Conservation (phyloP, 2,888 invertebrate species). For the Elgonia sp. region DNA sequence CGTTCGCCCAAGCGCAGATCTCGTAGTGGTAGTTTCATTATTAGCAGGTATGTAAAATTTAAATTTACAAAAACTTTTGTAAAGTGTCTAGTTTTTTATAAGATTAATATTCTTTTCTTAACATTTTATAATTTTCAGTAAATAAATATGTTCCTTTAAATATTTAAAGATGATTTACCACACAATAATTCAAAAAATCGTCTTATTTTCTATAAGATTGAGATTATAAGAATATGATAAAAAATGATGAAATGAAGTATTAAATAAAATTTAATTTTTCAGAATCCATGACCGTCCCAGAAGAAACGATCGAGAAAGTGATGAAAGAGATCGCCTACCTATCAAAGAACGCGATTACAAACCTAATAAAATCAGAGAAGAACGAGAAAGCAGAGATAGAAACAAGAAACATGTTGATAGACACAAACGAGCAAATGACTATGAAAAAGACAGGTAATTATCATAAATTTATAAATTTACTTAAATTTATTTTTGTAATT, state of each 20-base stretch:
- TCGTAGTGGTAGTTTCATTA: conserved; percentile 87
- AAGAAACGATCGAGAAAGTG: conserved; percentile 79
- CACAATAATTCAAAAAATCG: too few species aligned
- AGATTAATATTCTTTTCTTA: too few species aligned
- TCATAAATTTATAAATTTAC: not conserved
- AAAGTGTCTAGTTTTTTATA: too few species aligned
- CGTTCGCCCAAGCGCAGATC: conserved; percentile 86
- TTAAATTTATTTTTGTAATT: too few species aligned
- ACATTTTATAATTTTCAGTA: too few species aligned
- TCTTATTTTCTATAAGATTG: too few species aligned
- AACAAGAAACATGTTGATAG: conserved; percentile 85
- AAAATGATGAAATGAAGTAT: too few species aligned
- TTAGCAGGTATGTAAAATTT: conserved; percentile 87
- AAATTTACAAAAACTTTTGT: too few species aligned
- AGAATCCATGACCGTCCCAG: conserved; percentile 81
- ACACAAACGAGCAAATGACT: conserved; percentile 84
- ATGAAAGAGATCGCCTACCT: conserved; percentile 82
- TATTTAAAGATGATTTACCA: too few species aligned
- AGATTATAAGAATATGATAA: too few species aligned
- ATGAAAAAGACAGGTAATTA: conserved; percentile 84
- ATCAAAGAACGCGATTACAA: conserved; percentile 85
- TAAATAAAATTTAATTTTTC: conserved; percentile 9
- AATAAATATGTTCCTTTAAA: too few species aligned
- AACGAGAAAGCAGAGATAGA: conserved; percentile 84
- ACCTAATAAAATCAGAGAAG: conserved; percentile 83